Conservation (phyloP, 2,797 vertebrate genomes). For the Acomys russatus region DNA sequence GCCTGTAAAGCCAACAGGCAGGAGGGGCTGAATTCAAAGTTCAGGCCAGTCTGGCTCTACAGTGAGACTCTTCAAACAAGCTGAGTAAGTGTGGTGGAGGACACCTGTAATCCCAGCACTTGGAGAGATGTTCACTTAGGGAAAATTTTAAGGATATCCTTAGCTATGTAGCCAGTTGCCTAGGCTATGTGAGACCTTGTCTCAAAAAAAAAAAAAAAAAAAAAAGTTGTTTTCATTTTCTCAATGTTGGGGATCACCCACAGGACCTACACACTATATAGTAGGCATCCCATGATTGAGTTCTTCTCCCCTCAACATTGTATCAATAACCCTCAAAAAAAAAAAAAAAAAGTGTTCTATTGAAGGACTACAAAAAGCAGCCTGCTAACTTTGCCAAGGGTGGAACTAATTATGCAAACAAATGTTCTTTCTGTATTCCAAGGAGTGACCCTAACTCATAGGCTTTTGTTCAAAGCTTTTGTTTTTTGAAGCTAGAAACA, state of each 20-base stretch:
- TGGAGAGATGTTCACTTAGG: no score
- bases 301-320: background rate
- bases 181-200: background rate
- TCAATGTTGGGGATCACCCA: background rate
- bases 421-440: slow-evolving; percentile 60
- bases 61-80: background rate
- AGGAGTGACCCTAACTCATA: slow-evolving; percentile 46
- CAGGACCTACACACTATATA: background rate
- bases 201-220: slow-evolving; percentile 24
- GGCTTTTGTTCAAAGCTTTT: slow-evolving; percentile 56
- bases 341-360: background rate
- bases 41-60: background rate
- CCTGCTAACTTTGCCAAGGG: background rate
- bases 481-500: slow-evolving; percentile 59
- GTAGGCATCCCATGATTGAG: background rate
- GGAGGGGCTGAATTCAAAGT: background rate
- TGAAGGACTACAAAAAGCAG: background rate
- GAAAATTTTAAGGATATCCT: background rate
- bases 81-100: no score
- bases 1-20: background rate
- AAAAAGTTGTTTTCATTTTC: background rate
- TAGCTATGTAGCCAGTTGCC: background rate
- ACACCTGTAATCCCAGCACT: background rate
- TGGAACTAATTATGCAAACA: slow-evolving; percentile 54
- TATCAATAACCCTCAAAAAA: slow-evolving; percentile 22